Conservation (phyloP, 2,888 invertebrate genomes). For the Xestia c-nigrum region DNA sequence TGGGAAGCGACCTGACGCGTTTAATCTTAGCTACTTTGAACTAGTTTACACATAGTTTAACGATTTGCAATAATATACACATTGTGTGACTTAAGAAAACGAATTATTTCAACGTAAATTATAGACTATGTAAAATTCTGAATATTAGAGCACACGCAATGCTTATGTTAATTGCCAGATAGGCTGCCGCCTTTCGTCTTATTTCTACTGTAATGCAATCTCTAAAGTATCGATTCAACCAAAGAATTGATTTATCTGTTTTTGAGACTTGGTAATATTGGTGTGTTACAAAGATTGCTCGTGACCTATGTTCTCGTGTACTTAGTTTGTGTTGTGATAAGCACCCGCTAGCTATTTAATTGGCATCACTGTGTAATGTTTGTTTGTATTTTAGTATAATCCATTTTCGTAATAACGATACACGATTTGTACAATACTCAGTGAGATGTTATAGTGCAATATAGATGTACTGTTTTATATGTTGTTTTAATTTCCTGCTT, state of each 20-base stretch:
- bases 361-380: conserved; percentile 77
- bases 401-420: conserved; percentile 74
- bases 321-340: conserved; percentile 68
- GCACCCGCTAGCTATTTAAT: conserved; percentile 79
- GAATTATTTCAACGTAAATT: conserved; percentile 55
- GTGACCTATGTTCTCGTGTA: conserved; percentile 56
- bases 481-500: conserved; percentile 70
- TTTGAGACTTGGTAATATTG: conserved; percentile 31
- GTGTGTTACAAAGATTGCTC: conserved; percentile 64
- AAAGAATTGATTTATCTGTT: conserved; percentile 31
- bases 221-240: conserved; percentile 4
- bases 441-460: conserved; percentile 90
- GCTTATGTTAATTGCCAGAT: conserved; percentile 32
- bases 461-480: conserved; percentile 89
- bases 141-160: conserved; percentile 22
- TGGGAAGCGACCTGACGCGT: conserved; percentile 34
- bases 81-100: conserved; percentile 56
- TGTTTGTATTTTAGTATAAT: conserved; percentile 74
- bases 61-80: conserved; percentile 50
- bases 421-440: conserved; percentile 88
- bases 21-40: conserved; percentile 46
- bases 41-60: conserved; percentile 48
- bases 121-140: conserved; percentile 29
- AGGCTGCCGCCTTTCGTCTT: conserved; percentile 32
- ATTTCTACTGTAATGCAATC: conserved; percentile 27